Conservation (phyloP, 2,888 invertebrate species). For the Empis livida region DNA sequence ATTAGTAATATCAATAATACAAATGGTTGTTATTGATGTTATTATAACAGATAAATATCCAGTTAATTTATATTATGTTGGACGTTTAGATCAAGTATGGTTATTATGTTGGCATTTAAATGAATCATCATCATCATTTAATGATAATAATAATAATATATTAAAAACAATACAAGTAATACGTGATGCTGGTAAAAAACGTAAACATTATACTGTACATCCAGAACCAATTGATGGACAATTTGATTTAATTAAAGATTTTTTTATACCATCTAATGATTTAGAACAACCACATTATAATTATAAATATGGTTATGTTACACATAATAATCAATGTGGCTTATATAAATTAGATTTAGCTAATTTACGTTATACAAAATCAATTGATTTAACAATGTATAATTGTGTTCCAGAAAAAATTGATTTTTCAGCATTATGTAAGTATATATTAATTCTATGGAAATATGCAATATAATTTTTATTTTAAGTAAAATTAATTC, state of each 20-base stretch:
- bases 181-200: constrained; percentile 54
- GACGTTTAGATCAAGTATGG: constrained; percentile 62
- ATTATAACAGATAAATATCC: constrained; percentile 60
- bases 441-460: constrained; percentile 29
- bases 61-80: constrained; percentile 54
- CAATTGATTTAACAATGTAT: constrained; percentile 56
- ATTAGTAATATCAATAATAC: constrained; percentile 55
- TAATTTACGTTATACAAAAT: constrained; percentile 55
- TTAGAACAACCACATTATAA: constrained; percentile 42
- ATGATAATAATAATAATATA: neutral
- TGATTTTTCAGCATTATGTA: constrained; percentile 59
- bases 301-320: constrained; percentile 61
- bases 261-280: constrained; percentile 46
- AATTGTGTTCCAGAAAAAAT: constrained; percentile 58
- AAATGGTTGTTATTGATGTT: constrained; percentile 57
- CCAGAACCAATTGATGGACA: constrained; percentile 63
- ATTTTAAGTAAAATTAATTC: too few species aligned
- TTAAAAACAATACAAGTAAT: constrained; percentile 40
- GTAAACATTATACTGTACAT: constrained; percentile 58
- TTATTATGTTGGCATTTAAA: constrained; percentile 42
- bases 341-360: constrained; percentile 59
- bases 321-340: constrained; percentile 56
- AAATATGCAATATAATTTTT: too few species aligned
- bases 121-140: neutral
- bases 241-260: constrained; percentile 54